These are phyloP conservation scores for Empidonax traillii DNA, from an alignment of 2,113 vertebrate species.

Conservation along the genomic window DNA sequence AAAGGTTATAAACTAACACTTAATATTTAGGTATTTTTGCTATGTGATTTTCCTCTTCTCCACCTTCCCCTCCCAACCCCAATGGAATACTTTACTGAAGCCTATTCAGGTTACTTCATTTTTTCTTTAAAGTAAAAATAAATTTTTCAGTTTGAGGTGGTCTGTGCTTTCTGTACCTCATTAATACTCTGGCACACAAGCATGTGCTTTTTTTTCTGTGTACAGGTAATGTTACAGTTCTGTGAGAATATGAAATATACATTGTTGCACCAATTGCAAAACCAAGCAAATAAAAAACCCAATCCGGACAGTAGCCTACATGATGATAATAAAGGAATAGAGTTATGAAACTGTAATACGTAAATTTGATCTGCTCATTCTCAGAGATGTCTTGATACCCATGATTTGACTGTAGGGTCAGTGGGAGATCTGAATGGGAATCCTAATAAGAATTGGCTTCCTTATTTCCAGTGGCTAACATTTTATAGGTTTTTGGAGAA, in stretches of 20 bases:
- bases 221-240: neutral
- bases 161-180: neutral
- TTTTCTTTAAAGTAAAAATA: neutral
- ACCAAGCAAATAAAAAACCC: neutral
- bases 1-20: neutral
- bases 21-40: neutral
- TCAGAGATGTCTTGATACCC: neutral
- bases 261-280: neutral
- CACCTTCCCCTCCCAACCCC: accelerated
- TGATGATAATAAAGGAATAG: neutral
- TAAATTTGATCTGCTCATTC: neutral
- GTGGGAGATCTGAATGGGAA: neutral
- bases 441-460: neutral
- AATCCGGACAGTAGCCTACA: accelerated
- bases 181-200: neutral
- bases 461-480: neutral
- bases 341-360: neutral
- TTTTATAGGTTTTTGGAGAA: neutral
- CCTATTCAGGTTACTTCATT: neutral
- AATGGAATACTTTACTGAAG: neutral
- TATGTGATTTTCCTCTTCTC: neutral
- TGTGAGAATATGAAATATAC: neutral
- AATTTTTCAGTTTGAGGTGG: neutral
- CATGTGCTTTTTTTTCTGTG: neutral
- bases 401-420: neutral